Evolutionary conservation across 2,797 vertebrate species (phyloP), one percentile per base, ranked within the genome.

Genomic region (Brachymystax lenok): DNA sequence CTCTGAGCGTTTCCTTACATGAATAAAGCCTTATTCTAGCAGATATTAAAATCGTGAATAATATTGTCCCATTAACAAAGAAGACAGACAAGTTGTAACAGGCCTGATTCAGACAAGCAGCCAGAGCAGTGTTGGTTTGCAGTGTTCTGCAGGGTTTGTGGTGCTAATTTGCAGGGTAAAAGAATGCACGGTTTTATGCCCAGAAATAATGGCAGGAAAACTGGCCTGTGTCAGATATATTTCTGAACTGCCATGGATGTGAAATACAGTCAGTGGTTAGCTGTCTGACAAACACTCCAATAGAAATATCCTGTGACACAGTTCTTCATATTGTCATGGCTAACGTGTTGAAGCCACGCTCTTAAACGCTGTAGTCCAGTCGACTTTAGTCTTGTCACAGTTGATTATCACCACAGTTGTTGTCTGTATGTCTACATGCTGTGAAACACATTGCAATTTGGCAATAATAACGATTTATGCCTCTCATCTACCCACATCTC

Each of bases 161-260:
- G 88, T 77, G 79, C 79, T 88, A 66, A 74, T 84, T 85, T 75
- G 76, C 80, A 82, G 78, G 80, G 84, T 83, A 66, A 87, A 89
- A 10, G 83, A 87, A 88, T 88, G 87, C 82, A 80, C 80, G 78
- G 77, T 80, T 88, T 88, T 80, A 86, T 90, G 86, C 86, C 86
- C 86, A 91, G 82, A 89, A 91, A 91, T 91, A 91, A 92, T 91
- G 86, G 82, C 83, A 71, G 87, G 89, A 89, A 91, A 92, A 84
- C 85, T 90, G 81, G 82, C 86, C 77, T 87, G 81, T 88, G 85
- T 88, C 87, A 69, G 87, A 81, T 80, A 35, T 35, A 35, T 35
- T 35, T 35, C 33, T 35, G 33, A 35, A 35, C 75, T 78, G 80
- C 80, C 75, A 72, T 79, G 79, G 78, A 64, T 78, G 78, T 80